Percentiles rank a stretch among this genome's conserved stretches.
phyloP scores from a whole-genome alignment of 2,113 vertebrate species.

The Ciconia maguari region DNA sequence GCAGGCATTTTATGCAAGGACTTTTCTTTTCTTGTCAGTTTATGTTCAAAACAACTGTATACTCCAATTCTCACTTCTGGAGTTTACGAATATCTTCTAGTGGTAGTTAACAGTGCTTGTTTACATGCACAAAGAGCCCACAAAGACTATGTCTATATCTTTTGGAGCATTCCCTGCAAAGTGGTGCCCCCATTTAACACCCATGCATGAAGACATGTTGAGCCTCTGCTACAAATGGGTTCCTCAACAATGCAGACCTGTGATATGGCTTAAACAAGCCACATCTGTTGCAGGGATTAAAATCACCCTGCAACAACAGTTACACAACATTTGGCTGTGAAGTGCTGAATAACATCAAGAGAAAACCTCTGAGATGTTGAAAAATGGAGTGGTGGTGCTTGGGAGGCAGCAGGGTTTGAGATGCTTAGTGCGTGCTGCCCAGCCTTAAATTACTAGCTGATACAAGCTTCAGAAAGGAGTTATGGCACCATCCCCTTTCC shows the following conservation, averaged over 20 bases:
- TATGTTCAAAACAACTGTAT: not conserved
- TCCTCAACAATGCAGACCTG: not conserved
- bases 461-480: not conserved
- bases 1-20: not conserved
- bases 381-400: not conserved
- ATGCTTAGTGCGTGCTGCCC: not conserved
- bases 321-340: not conserved
- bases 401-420: not conserved
- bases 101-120: not conserved
- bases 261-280: not conserved
- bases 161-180: not conserved
- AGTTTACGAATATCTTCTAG: not conserved
- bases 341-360: not conserved
- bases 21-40: not conserved
- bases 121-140: not conserved
- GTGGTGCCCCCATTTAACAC: not conserved
- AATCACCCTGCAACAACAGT: not conserved
- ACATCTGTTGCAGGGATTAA: not conserved
- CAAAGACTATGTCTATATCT: not conserved
- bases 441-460: not conserved
- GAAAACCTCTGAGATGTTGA: not conserved
- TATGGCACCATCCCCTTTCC: not conserved
- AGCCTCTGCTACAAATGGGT: not conserved
- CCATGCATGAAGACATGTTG: not conserved
- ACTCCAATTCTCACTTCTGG: not conserved